Conservation (phyloP, 2,888 invertebrate species). For the Didymodactylos carnosus region DNA sequence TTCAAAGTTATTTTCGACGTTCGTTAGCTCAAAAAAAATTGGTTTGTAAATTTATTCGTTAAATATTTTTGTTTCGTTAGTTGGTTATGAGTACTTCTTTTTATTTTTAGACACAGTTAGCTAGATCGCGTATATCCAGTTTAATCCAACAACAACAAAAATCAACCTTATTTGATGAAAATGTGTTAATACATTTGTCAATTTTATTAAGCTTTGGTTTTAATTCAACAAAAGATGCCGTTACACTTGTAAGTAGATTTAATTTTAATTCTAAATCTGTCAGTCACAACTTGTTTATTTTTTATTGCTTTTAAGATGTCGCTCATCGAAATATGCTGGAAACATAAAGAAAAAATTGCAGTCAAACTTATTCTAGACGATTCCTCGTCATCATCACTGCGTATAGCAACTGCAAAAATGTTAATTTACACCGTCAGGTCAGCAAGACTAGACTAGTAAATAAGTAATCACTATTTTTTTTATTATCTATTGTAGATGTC, state of each 20-base stretch:
- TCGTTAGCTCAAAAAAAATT: conserved; percentile 21
- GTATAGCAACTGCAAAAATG: background rate
- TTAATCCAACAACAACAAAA: background rate
- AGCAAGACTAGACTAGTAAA: no score
- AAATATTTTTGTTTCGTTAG: no score
- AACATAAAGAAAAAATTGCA: background rate
- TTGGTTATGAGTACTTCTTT: background rate
- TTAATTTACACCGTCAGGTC: background rate
- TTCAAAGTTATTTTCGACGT: conserved; percentile 42
- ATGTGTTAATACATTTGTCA: background rate
- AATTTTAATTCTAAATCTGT: no score
- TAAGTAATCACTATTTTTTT: no score
- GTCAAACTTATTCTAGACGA: background rate
- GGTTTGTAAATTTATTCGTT: conserved; percentile 18
- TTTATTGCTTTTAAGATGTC: background rate
- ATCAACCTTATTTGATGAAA: background rate
- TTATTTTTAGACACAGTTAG: background rate
- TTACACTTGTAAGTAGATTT: background rate
- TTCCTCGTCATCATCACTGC: no score
- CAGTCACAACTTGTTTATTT: no score
- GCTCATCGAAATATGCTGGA: background rate
- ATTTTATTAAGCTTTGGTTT: background rate
- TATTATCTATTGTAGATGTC: no score
- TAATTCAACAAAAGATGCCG: background rate
- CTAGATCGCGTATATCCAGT: background rate